These are phyloP conservation scores for Torymus tubicola DNA, from an alignment of 2,888 invertebrate genomes.

Conservation along the genomic window DNA sequence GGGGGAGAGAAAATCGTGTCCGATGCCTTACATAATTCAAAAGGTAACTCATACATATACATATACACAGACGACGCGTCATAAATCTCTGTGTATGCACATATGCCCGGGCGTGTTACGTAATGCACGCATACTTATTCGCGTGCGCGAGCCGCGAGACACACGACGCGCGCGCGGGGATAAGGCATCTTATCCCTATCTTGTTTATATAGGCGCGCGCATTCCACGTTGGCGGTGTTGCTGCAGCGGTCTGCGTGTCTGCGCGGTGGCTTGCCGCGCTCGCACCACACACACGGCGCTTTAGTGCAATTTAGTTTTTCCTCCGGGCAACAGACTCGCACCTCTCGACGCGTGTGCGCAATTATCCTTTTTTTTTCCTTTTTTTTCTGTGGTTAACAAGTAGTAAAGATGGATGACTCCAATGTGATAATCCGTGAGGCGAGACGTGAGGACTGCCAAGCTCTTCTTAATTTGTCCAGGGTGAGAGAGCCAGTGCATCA, in stretches of 20 bases:
- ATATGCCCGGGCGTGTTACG: conserved; percentile 31
- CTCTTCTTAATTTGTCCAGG: conserved; percentile 60
- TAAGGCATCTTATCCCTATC: conserved; percentile 45
- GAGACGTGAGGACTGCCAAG: conserved; percentile 67
- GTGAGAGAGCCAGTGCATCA: conserved; percentile 27
- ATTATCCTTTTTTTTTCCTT: no score
- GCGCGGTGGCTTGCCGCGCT: background rate
- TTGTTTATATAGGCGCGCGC: conserved; percentile 43
- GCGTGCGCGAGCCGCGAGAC: no score
- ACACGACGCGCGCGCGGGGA: conserved; percentile 24
- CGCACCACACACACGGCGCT: background rate
- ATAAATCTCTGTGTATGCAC: conserved; percentile 37
- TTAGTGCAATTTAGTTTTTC: conserved; percentile 33
- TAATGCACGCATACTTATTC: conserved; percentile 23
- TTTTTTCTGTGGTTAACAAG: background rate
- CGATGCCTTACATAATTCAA: conserved; percentile 33
- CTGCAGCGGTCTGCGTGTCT: no score
- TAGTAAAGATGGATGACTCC: conserved; percentile 20
- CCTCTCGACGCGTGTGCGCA: no score
- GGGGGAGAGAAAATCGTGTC: no score
- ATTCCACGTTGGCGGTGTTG: conserved; percentile 37
- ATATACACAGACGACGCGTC: conserved; percentile 18
- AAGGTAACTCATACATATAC: conserved; percentile 13
- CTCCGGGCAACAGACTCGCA: background rate
- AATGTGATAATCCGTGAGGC: conserved; percentile 66